Conservation (phyloP, 2,888 invertebrate genomes). For the Apamea crenata region DNA sequence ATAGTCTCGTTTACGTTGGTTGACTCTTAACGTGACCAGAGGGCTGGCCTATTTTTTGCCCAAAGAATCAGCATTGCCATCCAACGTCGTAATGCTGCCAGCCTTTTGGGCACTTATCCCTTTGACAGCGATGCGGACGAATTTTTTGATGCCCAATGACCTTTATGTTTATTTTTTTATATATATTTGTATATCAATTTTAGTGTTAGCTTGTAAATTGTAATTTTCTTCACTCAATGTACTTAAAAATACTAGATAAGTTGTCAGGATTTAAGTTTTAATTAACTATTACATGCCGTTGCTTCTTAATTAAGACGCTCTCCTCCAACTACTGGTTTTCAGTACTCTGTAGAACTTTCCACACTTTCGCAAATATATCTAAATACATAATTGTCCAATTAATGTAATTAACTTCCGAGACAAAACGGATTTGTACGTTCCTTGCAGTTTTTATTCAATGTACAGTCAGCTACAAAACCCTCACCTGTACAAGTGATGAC, state of each 20-base stretch:
- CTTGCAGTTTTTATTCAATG: background rate
- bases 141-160: too few relatives aligned
- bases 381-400: conserved; percentile 25
- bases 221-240: too few relatives aligned
- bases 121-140: too few relatives aligned
- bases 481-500: background rate
- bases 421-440: background rate
- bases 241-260: background rate
- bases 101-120: too few relatives aligned
- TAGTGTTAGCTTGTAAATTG: too few relatives aligned
- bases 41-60: too few relatives aligned
- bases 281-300: background rate
- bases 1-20: too few relatives aligned
- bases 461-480: background rate
- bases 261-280: background rate
- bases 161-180: too few relatives aligned
- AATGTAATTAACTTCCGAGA: background rate
- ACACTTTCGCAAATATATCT: conserved; percentile 18
- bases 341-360: background rate
- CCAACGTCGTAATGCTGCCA: too few relatives aligned
- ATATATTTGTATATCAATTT: too few relatives aligned
- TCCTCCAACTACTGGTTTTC: background rate
- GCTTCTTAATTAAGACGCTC: background rate
- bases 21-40: too few relatives aligned
- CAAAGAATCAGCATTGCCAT: too few relatives aligned